phyloP scores from a whole-genome alignment of 2,113 vertebrate genomes.

The Phocoena phocoena region DNA sequence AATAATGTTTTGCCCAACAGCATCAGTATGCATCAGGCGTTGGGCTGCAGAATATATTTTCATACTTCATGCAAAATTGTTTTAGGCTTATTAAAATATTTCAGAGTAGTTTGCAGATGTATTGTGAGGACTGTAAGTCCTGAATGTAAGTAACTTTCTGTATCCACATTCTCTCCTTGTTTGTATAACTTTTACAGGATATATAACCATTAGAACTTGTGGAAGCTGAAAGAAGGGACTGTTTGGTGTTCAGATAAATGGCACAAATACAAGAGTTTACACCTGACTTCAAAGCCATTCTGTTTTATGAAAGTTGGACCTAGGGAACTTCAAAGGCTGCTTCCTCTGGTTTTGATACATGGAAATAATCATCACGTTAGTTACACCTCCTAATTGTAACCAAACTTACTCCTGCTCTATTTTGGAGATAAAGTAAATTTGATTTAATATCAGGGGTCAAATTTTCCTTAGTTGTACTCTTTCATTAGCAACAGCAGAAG shows the following conservation, averaged over 20 bases:
- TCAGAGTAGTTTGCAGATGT: slow-evolving; percentile 1
- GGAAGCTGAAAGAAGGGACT: not conserved
- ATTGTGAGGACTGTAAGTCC: not conserved
- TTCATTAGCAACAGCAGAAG: not conserved
- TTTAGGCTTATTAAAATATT: not conserved
- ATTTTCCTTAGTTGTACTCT: not conserved
- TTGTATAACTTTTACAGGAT: not conserved
- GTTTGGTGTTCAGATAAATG: slow-evolving; percentile 19
- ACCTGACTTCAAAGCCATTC: not conserved
- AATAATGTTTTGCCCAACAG: not conserved
- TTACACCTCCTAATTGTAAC: slow-evolving; percentile 44
- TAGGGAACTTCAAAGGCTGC: not conserved
- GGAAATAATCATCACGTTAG: slow-evolving; percentile 58
- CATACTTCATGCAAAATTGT: not conserved
- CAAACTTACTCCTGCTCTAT: slow-evolving; percentile 34
- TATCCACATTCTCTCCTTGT: not conserved
- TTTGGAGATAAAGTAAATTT: slow-evolving; percentile 62
- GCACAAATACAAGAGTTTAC: not conserved
- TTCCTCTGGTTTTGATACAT: slow-evolving; percentile 50
- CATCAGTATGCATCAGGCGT: too few species aligned
- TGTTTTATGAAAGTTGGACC: slow-evolving; percentile 13
- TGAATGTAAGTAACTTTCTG: not conserved
- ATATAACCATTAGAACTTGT: not conserved
- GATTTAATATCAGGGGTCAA: slow-evolving; percentile 46
- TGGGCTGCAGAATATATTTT: not conserved